Conservation (phyloP, 30 jellyfish, hydroid and myxozoan genomes). For the Cassiopea xamachana region DNA sequence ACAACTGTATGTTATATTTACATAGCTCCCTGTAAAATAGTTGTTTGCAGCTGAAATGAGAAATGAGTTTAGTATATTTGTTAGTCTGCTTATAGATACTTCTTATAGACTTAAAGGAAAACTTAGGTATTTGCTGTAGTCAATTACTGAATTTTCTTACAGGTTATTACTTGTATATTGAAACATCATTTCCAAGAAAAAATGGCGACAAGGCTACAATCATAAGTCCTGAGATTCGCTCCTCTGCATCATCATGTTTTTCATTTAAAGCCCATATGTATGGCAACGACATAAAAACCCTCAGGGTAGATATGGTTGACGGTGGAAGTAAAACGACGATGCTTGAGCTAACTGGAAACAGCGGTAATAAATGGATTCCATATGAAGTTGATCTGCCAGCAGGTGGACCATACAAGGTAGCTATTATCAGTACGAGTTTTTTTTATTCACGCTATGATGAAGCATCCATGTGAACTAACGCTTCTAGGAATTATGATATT, state of each 20-base stretch:
- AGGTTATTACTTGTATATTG: slow-evolving; percentile 50
- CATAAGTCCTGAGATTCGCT: slow-evolving; percentile 25
- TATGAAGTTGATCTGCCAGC: slow-evolving; percentile 31
- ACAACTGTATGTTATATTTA: too few species aligned
- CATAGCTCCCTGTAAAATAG: too few species aligned
- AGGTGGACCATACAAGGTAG: slow-evolving; percentile 46
- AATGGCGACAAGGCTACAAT: slow-evolving; percentile 55
- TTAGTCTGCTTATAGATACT: too few species aligned
- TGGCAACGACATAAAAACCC: slow-evolving; percentile 20
- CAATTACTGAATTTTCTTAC: not conserved
- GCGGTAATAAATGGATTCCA: slow-evolving; percentile 44
- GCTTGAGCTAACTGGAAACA: slow-evolving; percentile 36
- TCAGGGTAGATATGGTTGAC: slow-evolving; percentile 9
- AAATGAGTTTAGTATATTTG: too few species aligned
- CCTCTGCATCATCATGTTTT: slow-evolving; percentile 34
- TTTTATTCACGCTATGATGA: too few species aligned
- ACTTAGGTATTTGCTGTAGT: not conserved
- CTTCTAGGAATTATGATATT: too few species aligned
- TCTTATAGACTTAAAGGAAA: too few species aligned
- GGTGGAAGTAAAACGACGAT: slow-evolving; percentile 7
- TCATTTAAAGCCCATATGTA: slow-evolving; percentile 48
- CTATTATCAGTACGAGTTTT: not conserved
- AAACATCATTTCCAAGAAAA: slow-evolving; percentile 58
- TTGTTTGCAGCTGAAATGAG: too few species aligned
- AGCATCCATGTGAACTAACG: too few species aligned